Evolutionary conservation across 2,888 invertebrate species (phyloP).

Genomic region (Lasioglossum leucozonium): DNA sequence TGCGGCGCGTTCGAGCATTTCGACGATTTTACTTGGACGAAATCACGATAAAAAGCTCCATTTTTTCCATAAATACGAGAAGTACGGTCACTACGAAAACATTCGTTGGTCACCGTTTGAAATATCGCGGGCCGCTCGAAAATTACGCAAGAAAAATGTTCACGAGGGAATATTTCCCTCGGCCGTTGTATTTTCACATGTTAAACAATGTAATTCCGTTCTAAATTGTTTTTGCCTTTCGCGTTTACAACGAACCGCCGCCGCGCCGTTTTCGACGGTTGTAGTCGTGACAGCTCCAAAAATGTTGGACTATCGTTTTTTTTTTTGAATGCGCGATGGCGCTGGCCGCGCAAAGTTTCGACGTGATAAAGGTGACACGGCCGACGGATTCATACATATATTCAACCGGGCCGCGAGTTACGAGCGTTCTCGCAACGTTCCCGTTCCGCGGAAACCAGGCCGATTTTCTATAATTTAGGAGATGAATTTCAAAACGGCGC

Average conservation of each 20-base stretch:
- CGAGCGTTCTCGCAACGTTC: not conserved
- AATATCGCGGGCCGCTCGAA: not conserved
- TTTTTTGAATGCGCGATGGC: not conserved
- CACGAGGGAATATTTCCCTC: not conserved
- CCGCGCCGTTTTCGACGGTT: not conserved
- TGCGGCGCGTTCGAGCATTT: not conserved
- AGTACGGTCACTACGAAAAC: not conserved
- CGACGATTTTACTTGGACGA: not conserved
- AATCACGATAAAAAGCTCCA: not conserved
- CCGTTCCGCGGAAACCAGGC: conserved; percentile 22
- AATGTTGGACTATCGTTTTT: conserved; percentile 1
- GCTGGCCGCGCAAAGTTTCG: conserved; percentile 10
- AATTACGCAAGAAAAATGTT: not conserved
- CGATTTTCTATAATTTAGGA: conserved; percentile 30
- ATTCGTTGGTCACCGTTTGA: not conserved
- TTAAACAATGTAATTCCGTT: conserved; percentile 2
- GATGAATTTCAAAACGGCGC: conserved; percentile 25
- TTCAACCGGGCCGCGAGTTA: conserved; percentile 27
- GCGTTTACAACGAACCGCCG: not conserved
- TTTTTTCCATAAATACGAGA: not conserved
- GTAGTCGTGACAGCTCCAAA: not conserved
- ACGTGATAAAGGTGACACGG: conserved; percentile 41
- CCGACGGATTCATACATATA: conserved; percentile 18
- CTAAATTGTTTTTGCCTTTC: not conserved
- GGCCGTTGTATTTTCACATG: not conserved